A percentile compares a stretch with the other conserved stretches of the same genome.
These are phyloP conservation scores for Augochlora pura DNA, from an alignment of 1,140 invertebrate species.

Conservation along the genomic window DNA sequence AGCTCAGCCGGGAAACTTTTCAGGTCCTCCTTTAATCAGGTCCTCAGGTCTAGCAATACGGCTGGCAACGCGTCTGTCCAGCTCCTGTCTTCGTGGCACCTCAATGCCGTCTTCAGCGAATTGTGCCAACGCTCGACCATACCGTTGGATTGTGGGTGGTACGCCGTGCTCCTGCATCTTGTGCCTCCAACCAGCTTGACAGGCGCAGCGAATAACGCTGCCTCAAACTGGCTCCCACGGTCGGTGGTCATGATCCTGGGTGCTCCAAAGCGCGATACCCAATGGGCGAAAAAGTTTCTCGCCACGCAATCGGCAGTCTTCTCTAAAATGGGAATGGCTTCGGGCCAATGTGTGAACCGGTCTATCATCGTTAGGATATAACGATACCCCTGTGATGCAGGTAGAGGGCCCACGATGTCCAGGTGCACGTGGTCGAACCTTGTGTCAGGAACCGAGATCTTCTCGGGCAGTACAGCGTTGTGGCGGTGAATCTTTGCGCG, in stretches of 20 bases:
- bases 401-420: too few relatives aligned
- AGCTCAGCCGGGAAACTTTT: constrained; percentile 56
- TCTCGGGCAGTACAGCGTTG: too few relatives aligned
- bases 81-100: constrained; percentile 53
- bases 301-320: too few relatives aligned
- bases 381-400: too few relatives aligned
- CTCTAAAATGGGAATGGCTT: background rate
- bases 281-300: background rate
- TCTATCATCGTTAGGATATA: too few relatives aligned
- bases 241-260: constrained; percentile 2
- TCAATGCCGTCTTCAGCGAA: constrained; percentile 68
- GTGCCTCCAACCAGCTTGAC: constrained; percentile 5
- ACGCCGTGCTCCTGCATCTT: constrained; percentile 25
- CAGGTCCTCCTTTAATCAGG: constrained; percentile 56
- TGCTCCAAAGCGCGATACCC: constrained; percentile 3
- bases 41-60: constrained; percentile 62
- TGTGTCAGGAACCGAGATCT: too few relatives aligned
- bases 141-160: constrained; percentile 72
- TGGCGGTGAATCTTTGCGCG: too few relatives aligned
- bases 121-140: constrained; percentile 68
- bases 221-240: constrained; percentile 44
- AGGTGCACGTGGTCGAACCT: too few relatives aligned
- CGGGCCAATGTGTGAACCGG: background rate
- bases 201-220: constrained; percentile 32
- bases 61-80: constrained; percentile 68